A percentile compares a stretch with the other conserved stretches of the same genome.
Conservation (phyloP, 2,113 vertebrate species). For the Myotis yumanensis region DNA sequence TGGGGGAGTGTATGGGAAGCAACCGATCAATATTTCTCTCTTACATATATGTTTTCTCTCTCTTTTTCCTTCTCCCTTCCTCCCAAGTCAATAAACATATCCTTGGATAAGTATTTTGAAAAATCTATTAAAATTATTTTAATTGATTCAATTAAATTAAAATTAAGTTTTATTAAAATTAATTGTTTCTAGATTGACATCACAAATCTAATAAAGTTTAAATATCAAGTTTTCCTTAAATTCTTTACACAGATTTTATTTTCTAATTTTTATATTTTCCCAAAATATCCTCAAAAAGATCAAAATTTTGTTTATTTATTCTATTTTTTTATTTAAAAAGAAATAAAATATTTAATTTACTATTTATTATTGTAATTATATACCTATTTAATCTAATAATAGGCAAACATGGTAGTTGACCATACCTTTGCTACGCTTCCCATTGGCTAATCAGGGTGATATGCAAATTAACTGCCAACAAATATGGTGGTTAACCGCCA, state of each 20-base stretch:
- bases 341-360: not conserved
- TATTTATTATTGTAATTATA: not conserved
- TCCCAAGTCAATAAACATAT: not conserved
- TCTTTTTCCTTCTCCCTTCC: not conserved
- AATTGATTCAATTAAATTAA: not conserved
- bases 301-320: not conserved
- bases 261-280: not conserved
- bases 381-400: too few species aligned
- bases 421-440: too few species aligned
- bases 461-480: too few species aligned
- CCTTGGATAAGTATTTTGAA: not conserved
- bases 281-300: not conserved
- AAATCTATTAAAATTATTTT: not conserved
- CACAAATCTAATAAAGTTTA: not conserved
- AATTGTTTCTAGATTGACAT: not conserved
- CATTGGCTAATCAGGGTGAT: too few species aligned
- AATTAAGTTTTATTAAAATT: not conserved
- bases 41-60: not conserved
- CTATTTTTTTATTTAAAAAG: not conserved
- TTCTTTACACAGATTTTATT: not conserved
- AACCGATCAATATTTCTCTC: not conserved
- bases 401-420: too few species aligned
- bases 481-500: too few species aligned
- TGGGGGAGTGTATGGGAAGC: not conserved
- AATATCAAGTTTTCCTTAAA: not conserved